Base-by-base conservation (phyloP, 1,140 invertebrate genomes). In the Thalassaphorura encarpata region DNA sequence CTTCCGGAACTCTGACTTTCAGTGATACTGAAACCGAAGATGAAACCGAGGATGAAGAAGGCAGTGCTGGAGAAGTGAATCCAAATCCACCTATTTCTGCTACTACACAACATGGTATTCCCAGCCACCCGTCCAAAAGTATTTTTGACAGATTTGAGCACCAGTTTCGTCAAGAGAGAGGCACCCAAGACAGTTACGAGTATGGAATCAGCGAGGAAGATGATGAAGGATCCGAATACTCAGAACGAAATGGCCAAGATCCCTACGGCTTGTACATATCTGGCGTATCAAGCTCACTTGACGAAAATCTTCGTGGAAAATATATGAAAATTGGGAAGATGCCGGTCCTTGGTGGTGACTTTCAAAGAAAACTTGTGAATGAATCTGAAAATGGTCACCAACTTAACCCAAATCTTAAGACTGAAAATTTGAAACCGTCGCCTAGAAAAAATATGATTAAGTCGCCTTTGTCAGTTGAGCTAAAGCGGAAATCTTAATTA, bases 81-180 rank as follows among this genome's bases (percentile, higher is more conserved):
- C 16, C 11, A 43, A 39, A 47, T 43, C 18, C 11, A 4, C 21
- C 24, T 16, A 36, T 29, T 6, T 8, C 3, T 11, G 18, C 2
- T 4, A 24, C 18, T 24, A 23, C 21, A 8, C n/a, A 16, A 8
- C 19, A n/a, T 4, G 26, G 13, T 13, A 28, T 15, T 6, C 8
- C 49, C 3, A 5, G 15, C 39, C 21, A n/a, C 23, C 41, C 6
- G 8, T 19, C 36, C 4, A 56, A 46, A 40, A 59, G 60, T 27
- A 59, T 64, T 15, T 64, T 64, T 55, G 63, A 64, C n/a, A 27
- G 31, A 27, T 64, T 61, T 29, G 56, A 59, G 27, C 56, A 61
- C 26, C 63, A 64, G 24, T 64, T 52, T 33, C 51, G 61, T 4
- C 56, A 61, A 39, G 63, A 64, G 33, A 59, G 54, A 53, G 45